These are phyloP conservation scores for Merops nubicus DNA, from an alignment of 2,113 vertebrate species.

Conservation along the genomic window DNA sequence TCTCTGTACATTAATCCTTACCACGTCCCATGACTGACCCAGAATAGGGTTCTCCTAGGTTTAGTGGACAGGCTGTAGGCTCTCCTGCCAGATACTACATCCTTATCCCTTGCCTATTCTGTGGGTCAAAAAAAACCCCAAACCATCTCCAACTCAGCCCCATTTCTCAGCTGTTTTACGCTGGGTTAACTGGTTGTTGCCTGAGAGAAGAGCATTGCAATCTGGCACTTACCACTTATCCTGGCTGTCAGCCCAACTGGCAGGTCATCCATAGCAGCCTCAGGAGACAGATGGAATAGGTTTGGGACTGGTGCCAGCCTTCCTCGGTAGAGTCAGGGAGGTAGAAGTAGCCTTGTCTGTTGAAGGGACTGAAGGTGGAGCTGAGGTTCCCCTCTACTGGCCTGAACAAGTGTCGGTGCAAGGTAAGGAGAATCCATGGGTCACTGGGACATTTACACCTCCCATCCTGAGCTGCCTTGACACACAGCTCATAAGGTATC, in stretches of 20 bases:
- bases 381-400: background rate
- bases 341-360: background rate
- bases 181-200: background rate
- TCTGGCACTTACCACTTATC: background rate
- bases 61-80: background rate
- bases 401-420: background rate
- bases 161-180: background rate
- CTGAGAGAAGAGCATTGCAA: background rate
- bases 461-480: background rate
- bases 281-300: background rate
- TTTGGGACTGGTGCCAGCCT: background rate
- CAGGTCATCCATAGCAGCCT: background rate
- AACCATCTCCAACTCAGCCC: background rate
- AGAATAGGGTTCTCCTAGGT: background rate
- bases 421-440: background rate
- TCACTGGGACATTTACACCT: background rate
- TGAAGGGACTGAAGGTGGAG: background rate
- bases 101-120: background rate
- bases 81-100: background rate
- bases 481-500: background rate
- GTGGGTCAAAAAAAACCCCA: background rate
- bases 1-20: background rate
- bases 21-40: fast-evolving
- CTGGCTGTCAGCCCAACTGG: background rate
- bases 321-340: background rate